Evolutionary conservation across 2,888 invertebrate genomes (phyloP).

Genomic region (Rhagonycha lutea): DNA sequence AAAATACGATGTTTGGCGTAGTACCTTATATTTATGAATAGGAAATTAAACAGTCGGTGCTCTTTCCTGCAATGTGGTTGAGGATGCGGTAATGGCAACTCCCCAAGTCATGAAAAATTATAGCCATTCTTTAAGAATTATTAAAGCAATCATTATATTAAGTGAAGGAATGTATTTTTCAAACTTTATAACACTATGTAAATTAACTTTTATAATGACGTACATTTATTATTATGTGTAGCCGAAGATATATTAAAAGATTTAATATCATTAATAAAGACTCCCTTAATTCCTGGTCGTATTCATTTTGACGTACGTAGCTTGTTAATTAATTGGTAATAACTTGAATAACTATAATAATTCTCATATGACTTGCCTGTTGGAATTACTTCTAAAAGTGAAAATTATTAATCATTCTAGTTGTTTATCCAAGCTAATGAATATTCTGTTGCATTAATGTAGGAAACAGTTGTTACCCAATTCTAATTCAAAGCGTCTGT

Average conservation of each 20-base stretch:
- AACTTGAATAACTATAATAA: neutral
- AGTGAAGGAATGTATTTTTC: neutral
- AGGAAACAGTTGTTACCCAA: conserved; percentile 31
- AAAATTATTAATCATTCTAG: conserved; percentile 29
- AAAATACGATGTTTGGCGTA: conserved; percentile 39
- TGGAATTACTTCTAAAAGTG: conserved; percentile 19
- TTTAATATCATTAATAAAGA: neutral
- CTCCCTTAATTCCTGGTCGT: neutral
- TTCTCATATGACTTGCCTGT: neutral
- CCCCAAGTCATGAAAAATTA: conserved; percentile 12
- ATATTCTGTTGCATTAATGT: conserved; percentile 30
- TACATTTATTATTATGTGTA: neutral
- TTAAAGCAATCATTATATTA: conserved; percentile 9
- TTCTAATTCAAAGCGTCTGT: conserved; percentile 30
- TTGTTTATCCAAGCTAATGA: conserved; percentile 31
- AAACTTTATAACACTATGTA: conserved; percentile 2
- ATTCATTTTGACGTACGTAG: neutral
- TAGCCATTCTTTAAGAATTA: conserved; percentile 20
- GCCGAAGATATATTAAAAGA: neutral
- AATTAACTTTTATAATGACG: conserved; percentile 2
- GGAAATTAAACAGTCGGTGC: conserved; percentile 36
- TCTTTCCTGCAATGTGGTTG: conserved; percentile 11
- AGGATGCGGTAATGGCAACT: conserved; percentile 18
- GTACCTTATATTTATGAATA: conserved; percentile 41
- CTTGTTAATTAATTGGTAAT: neutral